Percentiles rank a stretch among this genome's conserved stretches.
phyloP scores from a whole-genome alignment of 2,113 vertebrate species.

The Eudorcas thomsonii region DNA sequence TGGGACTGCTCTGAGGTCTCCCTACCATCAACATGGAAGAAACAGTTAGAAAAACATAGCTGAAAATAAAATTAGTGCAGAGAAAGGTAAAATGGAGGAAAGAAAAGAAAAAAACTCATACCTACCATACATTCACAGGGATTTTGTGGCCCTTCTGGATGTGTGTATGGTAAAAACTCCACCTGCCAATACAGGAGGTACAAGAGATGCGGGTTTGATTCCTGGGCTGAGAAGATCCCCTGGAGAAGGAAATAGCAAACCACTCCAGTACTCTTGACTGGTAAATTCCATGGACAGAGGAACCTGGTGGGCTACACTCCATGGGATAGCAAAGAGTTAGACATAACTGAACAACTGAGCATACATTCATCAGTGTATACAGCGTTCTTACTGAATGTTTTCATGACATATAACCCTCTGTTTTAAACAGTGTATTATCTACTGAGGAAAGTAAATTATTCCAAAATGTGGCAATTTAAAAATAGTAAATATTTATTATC shows the following conservation, averaged over 20 bases:
- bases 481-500: background rate
- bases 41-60: background rate
- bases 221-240: background rate
- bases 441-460: background rate
- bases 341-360: background rate
- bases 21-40: background rate
- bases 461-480: background rate
- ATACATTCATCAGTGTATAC: accelerated
- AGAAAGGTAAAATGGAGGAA: background rate
- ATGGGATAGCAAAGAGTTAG: background rate
- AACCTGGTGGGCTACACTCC: background rate
- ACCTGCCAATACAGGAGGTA: background rate
- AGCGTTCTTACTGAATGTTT: background rate
- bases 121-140: background rate
- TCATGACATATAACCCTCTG: background rate
- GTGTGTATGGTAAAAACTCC: background rate
- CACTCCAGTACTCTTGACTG: background rate
- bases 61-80: background rate
- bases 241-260: background rate
- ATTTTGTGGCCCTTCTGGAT: background rate
- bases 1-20: background rate
- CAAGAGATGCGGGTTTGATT: background rate
- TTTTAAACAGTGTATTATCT: background rate
- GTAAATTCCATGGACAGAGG: background rate
- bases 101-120: background rate